Conservation (phyloP, 2,797 vertebrate genomes). For the Cyclura pinguis region DNA sequence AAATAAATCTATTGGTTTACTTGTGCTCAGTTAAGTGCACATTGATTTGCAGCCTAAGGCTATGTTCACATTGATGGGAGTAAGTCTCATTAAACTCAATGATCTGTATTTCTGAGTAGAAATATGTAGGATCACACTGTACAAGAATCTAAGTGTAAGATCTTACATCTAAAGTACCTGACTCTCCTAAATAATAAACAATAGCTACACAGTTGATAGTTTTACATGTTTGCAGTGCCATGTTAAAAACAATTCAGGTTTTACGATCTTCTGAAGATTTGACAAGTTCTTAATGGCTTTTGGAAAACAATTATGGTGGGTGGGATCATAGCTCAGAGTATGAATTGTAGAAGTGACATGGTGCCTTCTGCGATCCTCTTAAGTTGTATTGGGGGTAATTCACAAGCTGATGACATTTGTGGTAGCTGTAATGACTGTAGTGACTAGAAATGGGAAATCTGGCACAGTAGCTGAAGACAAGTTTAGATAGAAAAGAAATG, state of each 20-base stretch:
- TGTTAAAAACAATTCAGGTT: background rate
- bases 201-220: background rate
- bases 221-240: background rate
- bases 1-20: too few relatives aligned
- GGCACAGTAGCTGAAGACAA: background rate
- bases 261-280: background rate
- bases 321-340: background rate
- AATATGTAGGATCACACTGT: background rate
- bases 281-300: background rate
- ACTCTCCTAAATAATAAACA: background rate
- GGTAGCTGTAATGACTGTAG: background rate
- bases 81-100: background rate
- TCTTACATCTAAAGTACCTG: background rate
- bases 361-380: background rate
- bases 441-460: background rate
- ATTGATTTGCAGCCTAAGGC: too few relatives aligned
- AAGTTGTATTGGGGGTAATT: too few relatives aligned
- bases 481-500: background rate
- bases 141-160: background rate
- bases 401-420: background rate
- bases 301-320: too few relatives aligned
- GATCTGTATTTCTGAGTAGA: background rate
- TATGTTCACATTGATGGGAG: too few relatives aligned
- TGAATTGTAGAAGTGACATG: background rate
- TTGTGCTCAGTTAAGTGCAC: too few relatives aligned